A percentile compares a stretch with the other conserved stretches of the same genome.
phyloP scores from a whole-genome alignment of 1,140 invertebrate species.

The Pseudomyrmex pallidus region DNA sequence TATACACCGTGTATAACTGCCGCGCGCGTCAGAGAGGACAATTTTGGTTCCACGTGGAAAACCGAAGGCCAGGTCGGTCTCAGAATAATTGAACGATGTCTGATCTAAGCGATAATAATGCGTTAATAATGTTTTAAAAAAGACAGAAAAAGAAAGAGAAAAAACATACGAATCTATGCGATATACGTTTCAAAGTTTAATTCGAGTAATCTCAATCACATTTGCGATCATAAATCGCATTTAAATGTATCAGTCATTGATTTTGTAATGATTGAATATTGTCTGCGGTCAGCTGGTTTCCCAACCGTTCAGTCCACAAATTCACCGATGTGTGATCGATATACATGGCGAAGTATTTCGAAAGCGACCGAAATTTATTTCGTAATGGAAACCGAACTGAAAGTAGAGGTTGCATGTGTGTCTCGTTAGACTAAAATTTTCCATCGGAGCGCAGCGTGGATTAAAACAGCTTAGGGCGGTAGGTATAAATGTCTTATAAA shows the following conservation, averaged over 20 bases:
- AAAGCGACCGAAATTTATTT: too few species aligned
- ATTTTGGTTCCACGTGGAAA: slow-evolving; percentile 17
- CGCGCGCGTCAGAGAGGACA: neutral
- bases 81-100: neutral
- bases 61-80: neutral
- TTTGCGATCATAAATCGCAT: neutral
- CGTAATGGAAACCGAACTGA: neutral
- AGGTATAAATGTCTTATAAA: slow-evolving; percentile 9
- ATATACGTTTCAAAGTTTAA: too few species aligned
- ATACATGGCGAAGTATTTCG: neutral
- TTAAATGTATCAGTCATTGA: slow-evolving; percentile 21
- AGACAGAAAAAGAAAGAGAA: too few species aligned
- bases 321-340: neutral
- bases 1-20: neutral
- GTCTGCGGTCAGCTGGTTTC: neutral
- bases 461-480: neutral
- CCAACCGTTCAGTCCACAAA: neutral
- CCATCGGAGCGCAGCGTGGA: neutral
- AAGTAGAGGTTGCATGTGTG: neutral
- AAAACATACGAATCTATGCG: too few species aligned
- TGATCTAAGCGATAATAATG: neutral
- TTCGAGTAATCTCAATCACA: neutral
- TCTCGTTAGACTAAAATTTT: neutral
- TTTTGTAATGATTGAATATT: slow-evolving; percentile 4
- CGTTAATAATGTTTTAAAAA: too few species aligned